These are phyloP conservation scores for Aspidiotus destructor DNA, from an alignment of 2,888 invertebrate genomes.

Conservation along the genomic window DNA sequence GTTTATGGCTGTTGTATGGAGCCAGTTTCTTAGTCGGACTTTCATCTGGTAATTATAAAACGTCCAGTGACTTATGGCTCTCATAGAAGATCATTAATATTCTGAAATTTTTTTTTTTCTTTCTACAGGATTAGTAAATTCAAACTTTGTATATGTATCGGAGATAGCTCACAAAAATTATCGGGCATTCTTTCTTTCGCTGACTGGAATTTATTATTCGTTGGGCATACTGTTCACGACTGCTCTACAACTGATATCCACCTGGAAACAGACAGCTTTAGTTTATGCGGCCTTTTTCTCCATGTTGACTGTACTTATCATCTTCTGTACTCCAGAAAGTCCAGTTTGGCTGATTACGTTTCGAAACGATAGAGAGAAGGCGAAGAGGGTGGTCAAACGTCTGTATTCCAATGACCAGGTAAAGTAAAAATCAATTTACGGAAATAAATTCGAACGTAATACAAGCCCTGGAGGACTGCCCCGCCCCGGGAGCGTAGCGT, in stretches of 20 bases:
- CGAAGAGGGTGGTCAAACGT: slow-evolving; percentile 32
- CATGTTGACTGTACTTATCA: slow-evolving; percentile 38
- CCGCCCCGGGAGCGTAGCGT: no score
- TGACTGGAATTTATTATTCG: slow-evolving; percentile 51
- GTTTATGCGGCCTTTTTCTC: slow-evolving; percentile 42
- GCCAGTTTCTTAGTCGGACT: no score
- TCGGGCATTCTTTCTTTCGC: slow-evolving; percentile 48
- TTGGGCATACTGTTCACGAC: slow-evolving; percentile 50
- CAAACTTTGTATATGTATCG: slow-evolving; percentile 49
- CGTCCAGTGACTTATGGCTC: no score
- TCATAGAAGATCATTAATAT: no score
- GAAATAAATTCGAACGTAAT: no score
- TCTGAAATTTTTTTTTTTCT: no score
- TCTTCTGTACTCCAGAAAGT: slow-evolving; percentile 47
- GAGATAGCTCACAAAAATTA: slow-evolving; percentile 49
- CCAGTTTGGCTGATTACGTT: slow-evolving; percentile 48
- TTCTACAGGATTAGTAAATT: slow-evolving; percentile 46
- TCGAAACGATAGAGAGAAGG: slow-evolving; percentile 14
- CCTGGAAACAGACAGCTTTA: slow-evolving; percentile 47
- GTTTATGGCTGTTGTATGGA: no score
- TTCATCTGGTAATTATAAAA: no score
- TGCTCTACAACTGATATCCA: slow-evolving; percentile 44
- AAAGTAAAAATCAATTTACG: background rate
- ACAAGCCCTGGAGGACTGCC: no score
- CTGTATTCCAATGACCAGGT: slow-evolving; percentile 33